Base-by-base conservation (phyloP, 2,797 vertebrate genomes). In the Sebastolobus alascanus region DNA sequence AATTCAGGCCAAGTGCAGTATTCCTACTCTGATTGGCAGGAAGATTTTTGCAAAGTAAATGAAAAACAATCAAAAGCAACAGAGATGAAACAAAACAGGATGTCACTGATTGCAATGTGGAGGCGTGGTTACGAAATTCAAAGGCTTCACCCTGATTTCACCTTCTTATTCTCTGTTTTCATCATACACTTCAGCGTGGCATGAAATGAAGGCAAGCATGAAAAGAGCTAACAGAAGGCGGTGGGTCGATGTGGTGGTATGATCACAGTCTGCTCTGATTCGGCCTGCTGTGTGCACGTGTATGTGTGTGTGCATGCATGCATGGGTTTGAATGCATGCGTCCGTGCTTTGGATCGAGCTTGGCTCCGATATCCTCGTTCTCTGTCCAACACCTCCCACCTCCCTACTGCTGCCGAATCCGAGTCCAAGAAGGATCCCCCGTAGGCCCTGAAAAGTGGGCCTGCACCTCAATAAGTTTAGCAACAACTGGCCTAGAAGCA, bases 331-430 rank as follows among this genome's bases (percentile, higher is more conserved):
- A 18, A 31, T 75, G 35, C 35, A 43, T 73, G 77, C 81, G 80
- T 85, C 80, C 43, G 25, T 58, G 85, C 70, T 87, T 78, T 82
- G 73, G 82, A 54, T 65, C 73, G 18, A 82, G 77, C 80, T 92
- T 94, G 92, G 93, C 92, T 89, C 56, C 8, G 11, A 64, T 75
- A 68, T 58, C 46, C 46, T 4, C 31, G 70, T 77, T 91, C 83
- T 75, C 77, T 1, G 58, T 91, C 92, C 94, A 94, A 92, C 83
- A 89, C 92, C 87, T 91, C 91, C 91, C 80, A 89, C 91, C 78
- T 86, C 79, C 90, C 72, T 80, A 92, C 89, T 91, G 91, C 83
- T 81, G 83, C 77, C 29, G 38, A 67, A 77, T 83, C 50, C 1
- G n/a, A 73, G 71, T 90, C 90, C 94, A 92, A 86, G 77, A 87